Evolutionary conservation across 2,797 vertebrate species (phyloP).

Genomic region (Scolopax rusticola): DNA sequence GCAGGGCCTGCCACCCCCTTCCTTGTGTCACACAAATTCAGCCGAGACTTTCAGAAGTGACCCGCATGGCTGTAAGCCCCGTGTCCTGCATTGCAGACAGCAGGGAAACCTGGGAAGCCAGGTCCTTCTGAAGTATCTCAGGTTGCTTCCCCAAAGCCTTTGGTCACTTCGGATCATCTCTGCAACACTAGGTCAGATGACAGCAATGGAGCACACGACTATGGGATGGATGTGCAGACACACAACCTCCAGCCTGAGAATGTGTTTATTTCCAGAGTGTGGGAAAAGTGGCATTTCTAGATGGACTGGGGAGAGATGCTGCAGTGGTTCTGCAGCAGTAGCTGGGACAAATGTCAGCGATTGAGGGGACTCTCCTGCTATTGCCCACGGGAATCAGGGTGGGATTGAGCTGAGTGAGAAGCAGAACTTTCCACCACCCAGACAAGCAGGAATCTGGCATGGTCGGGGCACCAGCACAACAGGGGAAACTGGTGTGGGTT

Average conservation of each 20-base stretch:
- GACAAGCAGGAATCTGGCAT: neutral
- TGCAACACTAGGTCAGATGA: accelerated
- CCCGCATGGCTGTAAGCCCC: neutral
- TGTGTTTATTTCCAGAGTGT: accelerated
- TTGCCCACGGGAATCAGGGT: accelerated
- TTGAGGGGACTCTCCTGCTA: neutral
- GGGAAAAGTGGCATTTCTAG: neutral
- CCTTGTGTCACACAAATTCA: neutral
- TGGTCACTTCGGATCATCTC: neutral
- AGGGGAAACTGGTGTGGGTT: neutral
- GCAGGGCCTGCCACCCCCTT: neutral
- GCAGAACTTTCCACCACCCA: neutral
- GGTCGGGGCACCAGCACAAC: neutral
- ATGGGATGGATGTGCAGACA: neutral
- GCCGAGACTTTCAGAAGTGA: neutral
- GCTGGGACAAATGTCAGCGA: accelerated
- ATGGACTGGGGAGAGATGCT: too few species aligned
- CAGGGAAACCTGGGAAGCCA: neutral
- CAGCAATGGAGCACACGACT: accelerated
- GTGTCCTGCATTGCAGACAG: neutral
- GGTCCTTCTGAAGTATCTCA: neutral
- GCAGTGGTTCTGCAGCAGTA: neutral
- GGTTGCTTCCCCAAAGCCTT: neutral
- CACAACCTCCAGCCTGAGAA: accelerated
- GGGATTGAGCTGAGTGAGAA: neutral